Conservation (phyloP, 2,797 vertebrate genomes). For the Halcyon chelicuti region DNA sequence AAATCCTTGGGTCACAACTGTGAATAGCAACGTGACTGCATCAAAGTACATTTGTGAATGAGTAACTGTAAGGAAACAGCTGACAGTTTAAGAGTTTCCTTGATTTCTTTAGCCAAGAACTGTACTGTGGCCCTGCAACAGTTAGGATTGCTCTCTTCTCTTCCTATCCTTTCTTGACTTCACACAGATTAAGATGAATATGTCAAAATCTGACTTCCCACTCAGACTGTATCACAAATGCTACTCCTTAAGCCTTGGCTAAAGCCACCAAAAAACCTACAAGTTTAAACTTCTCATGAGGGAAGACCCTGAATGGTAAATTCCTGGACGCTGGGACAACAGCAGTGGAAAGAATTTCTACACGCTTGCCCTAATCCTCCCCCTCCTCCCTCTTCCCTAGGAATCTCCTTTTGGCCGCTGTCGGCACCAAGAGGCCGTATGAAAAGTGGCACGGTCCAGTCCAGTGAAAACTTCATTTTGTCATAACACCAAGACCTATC, state of each 20-base stretch:
- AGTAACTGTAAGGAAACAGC: neutral
- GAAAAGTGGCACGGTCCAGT: neutral
- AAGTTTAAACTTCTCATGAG: neutral
- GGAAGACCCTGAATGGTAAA: neutral
- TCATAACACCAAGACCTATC: neutral
- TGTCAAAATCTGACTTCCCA: neutral
- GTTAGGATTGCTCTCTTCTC: neutral
- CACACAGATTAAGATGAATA: neutral
- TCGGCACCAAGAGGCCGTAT: neutral
- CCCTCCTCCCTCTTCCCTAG: neutral
- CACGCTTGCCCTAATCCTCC: neutral
- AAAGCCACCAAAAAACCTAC: neutral
- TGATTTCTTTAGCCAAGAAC: neutral
- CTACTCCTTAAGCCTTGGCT: neutral
- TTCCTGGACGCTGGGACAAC: neutral
- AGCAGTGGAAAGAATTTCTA: neutral
- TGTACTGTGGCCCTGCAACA: neutral
- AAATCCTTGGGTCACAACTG: neutral
- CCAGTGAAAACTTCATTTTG: neutral
- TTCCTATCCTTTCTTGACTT: neutral
- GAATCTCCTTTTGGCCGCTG: neutral
- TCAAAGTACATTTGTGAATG: neutral
- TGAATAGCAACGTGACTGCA: neutral
- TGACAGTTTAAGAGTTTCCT: neutral
- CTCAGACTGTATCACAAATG: neutral